phyloP scores from a whole-genome alignment of 1,140 invertebrate species.

The Drosophila seguyi region DNA sequence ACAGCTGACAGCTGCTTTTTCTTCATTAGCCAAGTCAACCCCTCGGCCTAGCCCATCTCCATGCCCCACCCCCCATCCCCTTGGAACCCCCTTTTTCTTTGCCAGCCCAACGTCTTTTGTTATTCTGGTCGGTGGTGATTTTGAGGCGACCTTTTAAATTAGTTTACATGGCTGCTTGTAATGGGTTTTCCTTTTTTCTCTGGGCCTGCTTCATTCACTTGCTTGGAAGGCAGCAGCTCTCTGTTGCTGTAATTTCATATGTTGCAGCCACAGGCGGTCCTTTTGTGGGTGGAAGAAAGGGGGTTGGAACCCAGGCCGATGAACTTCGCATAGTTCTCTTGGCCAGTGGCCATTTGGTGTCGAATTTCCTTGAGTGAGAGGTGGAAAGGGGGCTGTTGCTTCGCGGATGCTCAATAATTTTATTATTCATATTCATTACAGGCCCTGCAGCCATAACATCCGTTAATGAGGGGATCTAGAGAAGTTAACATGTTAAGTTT shows the following conservation, averaged over 20 bases:
- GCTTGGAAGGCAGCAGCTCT: slow-evolving; percentile 35
- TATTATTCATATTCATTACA: slow-evolving; percentile 27
- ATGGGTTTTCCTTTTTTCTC: slow-evolving; percentile 57
- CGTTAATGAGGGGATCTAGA: slow-evolving; percentile 4
- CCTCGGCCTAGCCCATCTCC: slow-evolving; percentile 29
- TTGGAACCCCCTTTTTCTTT: not conserved
- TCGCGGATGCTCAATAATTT: slow-evolving; percentile 20
- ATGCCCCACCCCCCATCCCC: not conserved
- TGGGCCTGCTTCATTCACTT: slow-evolving; percentile 17
- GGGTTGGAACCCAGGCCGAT: slow-evolving; percentile 26
- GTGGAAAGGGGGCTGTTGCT: not conserved
- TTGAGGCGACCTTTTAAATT: slow-evolving; percentile 82
- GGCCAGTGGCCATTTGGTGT: slow-evolving; percentile 44
- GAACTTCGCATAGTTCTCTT: slow-evolving; percentile 67
- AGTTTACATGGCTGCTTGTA: slow-evolving; percentile 83
- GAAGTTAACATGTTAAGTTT: not conserved
- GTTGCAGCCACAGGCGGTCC: slow-evolving; percentile 68
- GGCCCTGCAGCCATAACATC: slow-evolving; percentile 11
- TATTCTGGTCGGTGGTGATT: slow-evolving; percentile 73
- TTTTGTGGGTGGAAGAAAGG: slow-evolving; percentile 8
- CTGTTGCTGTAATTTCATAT: slow-evolving; percentile 69
- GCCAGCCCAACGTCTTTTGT: slow-evolving; percentile 55
- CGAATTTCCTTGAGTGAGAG: slow-evolving; percentile 17
- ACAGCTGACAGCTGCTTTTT: slow-evolving; percentile 83
- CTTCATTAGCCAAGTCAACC: slow-evolving; percentile 82